These are phyloP conservation scores for Pelosia muscerda DNA, from an alignment of 2,888 invertebrate genomes.

Conservation along the genomic window DNA sequence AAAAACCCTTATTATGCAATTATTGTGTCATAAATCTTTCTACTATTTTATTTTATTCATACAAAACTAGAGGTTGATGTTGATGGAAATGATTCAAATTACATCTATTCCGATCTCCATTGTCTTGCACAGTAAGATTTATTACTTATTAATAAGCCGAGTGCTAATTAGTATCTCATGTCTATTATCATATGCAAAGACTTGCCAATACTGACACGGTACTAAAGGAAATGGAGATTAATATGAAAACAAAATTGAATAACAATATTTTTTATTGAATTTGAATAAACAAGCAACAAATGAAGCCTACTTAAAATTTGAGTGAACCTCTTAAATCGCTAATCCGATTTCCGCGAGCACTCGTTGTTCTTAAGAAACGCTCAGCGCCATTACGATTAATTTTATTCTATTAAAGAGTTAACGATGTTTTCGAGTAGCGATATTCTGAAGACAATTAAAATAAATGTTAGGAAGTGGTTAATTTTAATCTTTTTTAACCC, in stretches of 20 bases:
- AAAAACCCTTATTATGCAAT: no score
- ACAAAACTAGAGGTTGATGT: no score
- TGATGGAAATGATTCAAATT: no score
- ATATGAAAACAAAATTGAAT: no score
- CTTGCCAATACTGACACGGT: not conserved
- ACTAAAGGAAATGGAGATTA: no score
- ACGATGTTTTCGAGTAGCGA: not conserved
- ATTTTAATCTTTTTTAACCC: not conserved
- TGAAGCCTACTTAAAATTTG: not conserved
- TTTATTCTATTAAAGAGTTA: slow-evolving; percentile 6
- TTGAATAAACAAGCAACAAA: slow-evolving; percentile 2
- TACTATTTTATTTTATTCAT: no score
- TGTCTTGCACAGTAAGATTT: no score
- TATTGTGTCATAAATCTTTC: no score
- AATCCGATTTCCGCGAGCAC: slow-evolving; percentile 6
- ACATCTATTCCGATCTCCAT: no score
- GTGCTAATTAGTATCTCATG: no score
- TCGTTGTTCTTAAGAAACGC: not conserved
- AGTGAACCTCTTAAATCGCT: slow-evolving; percentile 1
- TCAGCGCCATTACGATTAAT: slow-evolving; percentile 4
- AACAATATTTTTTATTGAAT: not conserved
- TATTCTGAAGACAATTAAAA: slow-evolving; percentile 3
- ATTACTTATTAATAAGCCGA: no score
- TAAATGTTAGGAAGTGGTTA: not conserved
- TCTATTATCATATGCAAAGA: no score